A percentile compares a stretch with the other conserved stretches of the same genome.
Evolutionary conservation across 1,140 invertebrate genomes (phyloP).

Genomic region (Drosophila tropicalis): DNA sequence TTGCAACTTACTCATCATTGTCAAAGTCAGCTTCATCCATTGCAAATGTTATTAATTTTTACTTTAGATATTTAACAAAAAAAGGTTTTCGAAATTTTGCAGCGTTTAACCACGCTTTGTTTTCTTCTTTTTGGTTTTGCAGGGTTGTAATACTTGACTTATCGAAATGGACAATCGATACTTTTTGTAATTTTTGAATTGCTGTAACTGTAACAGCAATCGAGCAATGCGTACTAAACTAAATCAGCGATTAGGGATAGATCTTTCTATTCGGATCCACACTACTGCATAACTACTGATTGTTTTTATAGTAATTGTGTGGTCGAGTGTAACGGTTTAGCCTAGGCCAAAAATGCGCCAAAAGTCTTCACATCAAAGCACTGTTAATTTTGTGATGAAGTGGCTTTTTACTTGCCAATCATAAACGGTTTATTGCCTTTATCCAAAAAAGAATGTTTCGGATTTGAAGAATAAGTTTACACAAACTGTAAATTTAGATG

Average conservation of each 20-base stretch:
- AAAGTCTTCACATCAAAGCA: too few relatives aligned
- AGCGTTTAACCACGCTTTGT: conserved; percentile 37
- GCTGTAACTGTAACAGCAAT: not conserved
- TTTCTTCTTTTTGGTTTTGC: not conserved
- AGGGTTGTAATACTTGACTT: not conserved
- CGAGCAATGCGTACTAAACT: not conserved
- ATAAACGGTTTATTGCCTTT: conserved; percentile 29
- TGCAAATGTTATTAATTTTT: not conserved
- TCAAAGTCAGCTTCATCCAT: conserved; percentile 92
- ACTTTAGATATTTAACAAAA: not conserved
- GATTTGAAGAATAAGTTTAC: not conserved
- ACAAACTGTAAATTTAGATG: conserved; percentile 32
- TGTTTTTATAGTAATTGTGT: too few relatives aligned
- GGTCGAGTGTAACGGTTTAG: too few relatives aligned
- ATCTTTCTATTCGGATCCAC: too few relatives aligned
- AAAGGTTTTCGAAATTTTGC: not conserved
- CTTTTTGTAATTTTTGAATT: not conserved
- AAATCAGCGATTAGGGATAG: too few relatives aligned
- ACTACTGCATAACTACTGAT: too few relatives aligned
- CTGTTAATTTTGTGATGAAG: not conserved
- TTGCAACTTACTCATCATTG: conserved; percentile 87
- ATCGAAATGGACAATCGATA: not conserved
- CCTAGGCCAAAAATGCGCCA: too few relatives aligned
- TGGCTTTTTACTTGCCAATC: conserved; percentile 42
- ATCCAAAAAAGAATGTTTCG: not conserved